These are phyloP conservation scores for Poeciliopsis retropinna DNA, from an alignment of 2,113 vertebrate genomes.

Conservation along the genomic window DNA sequence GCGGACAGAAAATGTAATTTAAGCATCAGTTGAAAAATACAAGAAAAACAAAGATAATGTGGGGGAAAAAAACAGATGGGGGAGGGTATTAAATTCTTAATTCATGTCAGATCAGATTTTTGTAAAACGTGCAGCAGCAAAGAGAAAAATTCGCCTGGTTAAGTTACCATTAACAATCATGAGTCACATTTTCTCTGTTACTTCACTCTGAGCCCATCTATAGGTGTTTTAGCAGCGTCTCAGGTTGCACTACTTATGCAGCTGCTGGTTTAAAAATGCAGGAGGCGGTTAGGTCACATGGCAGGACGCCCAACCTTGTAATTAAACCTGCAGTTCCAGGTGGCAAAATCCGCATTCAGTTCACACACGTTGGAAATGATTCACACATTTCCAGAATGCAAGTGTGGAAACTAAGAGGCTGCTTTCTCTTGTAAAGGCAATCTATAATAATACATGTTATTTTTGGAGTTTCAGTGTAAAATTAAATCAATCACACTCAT, in stretches of 20 bases:
- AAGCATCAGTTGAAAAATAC: not conserved
- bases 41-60: not conserved
- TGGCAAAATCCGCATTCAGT: not conserved
- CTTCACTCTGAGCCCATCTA: not conserved
- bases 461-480: not conserved
- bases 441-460: not conserved
- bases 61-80: not conserved
- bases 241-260: not conserved
- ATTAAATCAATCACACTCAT: not conserved
- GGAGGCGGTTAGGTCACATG: not conserved
- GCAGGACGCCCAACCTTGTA: not conserved
- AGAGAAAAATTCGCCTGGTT: not conserved
- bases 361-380: not conserved
- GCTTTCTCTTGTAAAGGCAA: too few species aligned
- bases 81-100: not conserved
- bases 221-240: not conserved
- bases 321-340: not conserved
- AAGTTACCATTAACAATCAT: not conserved
- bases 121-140: not conserved
- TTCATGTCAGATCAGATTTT: not conserved
- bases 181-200: not conserved
- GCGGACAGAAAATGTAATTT: not conserved
- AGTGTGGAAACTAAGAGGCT: too few species aligned
- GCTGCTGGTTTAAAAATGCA: slow-evolving; percentile 2
- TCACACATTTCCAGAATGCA: too few species aligned